Conservation (phyloP, 2,797 vertebrate genomes). For the Amblyopsis hoosieri region DNA sequence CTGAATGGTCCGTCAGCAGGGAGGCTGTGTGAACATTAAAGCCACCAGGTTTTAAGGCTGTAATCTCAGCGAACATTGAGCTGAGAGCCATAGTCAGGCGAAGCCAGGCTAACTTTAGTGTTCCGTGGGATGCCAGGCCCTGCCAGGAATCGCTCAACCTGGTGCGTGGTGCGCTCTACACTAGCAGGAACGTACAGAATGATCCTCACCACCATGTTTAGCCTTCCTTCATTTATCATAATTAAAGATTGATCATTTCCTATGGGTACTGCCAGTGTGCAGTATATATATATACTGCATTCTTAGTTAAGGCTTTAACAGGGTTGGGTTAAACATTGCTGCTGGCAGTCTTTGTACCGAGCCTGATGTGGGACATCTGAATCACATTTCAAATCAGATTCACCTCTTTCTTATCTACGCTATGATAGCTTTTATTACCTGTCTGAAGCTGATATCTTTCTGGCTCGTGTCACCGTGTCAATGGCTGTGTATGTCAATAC, state of each 20-base stretch:
- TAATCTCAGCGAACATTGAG: too few species aligned
- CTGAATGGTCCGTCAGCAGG: too few species aligned
- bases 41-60: too few species aligned
- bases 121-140: too few species aligned
- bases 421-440: constrained; percentile 38
- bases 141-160: too few species aligned
- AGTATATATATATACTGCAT: constrained; percentile 43
- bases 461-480: constrained; percentile 18
- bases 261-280: constrained; percentile 31
- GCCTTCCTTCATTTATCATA: constrained; percentile 38
- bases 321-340: constrained; percentile 48
- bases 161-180: too few species aligned
- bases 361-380: constrained; percentile 35
- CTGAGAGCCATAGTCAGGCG: too few species aligned
- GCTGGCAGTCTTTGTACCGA: constrained; percentile 24
- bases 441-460: constrained; percentile 19
- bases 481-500: constrained; percentile 34
- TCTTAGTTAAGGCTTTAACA: constrained; percentile 60
- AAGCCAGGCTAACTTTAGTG: too few species aligned
- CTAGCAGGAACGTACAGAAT: constrained; percentile 21
- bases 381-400: constrained; percentile 26
- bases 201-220: neutral
- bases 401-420: constrained; percentile 16
- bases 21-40: too few species aligned
- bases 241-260: constrained; percentile 66